Percentiles rank a stretch among this genome's conserved stretches.
phyloP scores from a whole-genome alignment of 2,888 invertebrate genomes.

The Adelognathus sp. region DNA sequence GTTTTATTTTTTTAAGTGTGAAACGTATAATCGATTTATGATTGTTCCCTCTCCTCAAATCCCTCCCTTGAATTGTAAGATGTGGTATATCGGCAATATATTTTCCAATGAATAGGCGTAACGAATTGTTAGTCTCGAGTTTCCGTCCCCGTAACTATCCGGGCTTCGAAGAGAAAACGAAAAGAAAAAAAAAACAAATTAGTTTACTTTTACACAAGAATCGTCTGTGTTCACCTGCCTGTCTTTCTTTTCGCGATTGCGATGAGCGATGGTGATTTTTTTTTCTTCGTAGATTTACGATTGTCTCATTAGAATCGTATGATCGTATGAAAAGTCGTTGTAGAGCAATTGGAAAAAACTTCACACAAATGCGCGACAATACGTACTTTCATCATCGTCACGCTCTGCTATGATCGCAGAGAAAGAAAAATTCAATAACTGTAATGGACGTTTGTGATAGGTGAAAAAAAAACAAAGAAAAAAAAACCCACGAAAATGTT shows the following conservation, averaged over 20 bases:
- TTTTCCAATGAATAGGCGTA: conserved; percentile 50
- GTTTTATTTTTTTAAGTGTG: conserved; percentile 60
- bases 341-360: conserved; percentile 27
- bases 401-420: conserved; percentile 35
- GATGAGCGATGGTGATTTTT: conserved; percentile 10
- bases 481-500: conserved; percentile 35
- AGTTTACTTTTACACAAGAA: conserved; percentile 1
- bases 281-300: not conserved
- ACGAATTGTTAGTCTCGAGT: conserved; percentile 47
- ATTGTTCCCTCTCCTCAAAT: too few species aligned
- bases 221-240: not conserved
- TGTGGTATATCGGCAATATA: conserved; percentile 46
- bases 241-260: conserved; percentile 4
- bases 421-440: conserved; percentile 3
- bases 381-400: conserved; percentile 34
- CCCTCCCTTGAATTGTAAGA: conserved; percentile 47
- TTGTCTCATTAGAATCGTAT: not conserved
- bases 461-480: not conserved
- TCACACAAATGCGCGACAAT: conserved; percentile 53
- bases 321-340: conserved; percentile 15
- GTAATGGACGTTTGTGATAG: conserved; percentile 38
- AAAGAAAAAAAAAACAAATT: conserved; percentile 1
- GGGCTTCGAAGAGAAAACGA: not conserved
- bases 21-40: conserved; percentile 52
- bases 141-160: conserved; percentile 33